Evolutionary conservation across 1,140 invertebrate species (phyloP).

Genomic region (Phortica variegata): DNA sequence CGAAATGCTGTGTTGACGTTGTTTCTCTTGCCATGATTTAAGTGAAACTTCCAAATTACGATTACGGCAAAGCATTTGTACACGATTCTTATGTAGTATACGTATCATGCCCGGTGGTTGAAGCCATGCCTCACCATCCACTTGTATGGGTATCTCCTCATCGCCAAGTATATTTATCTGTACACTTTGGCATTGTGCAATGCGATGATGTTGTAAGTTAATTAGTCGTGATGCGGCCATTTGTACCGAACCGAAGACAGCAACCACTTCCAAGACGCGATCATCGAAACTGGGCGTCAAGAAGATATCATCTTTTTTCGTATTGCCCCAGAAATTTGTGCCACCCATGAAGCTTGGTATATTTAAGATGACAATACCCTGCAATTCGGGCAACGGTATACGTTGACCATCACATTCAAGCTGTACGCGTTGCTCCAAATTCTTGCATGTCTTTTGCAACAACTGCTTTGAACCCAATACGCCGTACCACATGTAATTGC

Average conservation of each 20-base stretch:
- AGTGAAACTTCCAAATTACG: slow-evolving; percentile 85
- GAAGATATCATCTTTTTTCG: slow-evolving; percentile 85
- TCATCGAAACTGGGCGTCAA: slow-evolving; percentile 89
- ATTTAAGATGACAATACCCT: slow-evolving; percentile 96
- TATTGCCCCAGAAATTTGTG: slow-evolving; percentile 97
- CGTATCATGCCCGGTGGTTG: slow-evolving; percentile 94
- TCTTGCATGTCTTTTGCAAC: slow-evolving; percentile 90
- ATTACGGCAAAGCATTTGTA: slow-evolving; percentile 92
- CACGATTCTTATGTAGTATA: slow-evolving; percentile 94
- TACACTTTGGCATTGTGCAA: slow-evolving; percentile 92
- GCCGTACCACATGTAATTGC: slow-evolving; percentile 98
- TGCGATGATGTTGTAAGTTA: slow-evolving; percentile 94
- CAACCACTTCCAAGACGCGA: slow-evolving; percentile 90
- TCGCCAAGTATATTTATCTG: slow-evolving; percentile 93
- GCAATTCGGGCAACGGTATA: slow-evolving; percentile 88
- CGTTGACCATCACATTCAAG: slow-evolving; percentile 90
- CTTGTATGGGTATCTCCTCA: slow-evolving; percentile 87
- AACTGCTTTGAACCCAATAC: slow-evolving; percentile 92
- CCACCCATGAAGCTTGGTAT: slow-evolving; percentile 98
- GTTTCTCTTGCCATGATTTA: slow-evolving; percentile 92
- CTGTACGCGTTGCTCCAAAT: slow-evolving; percentile 92
- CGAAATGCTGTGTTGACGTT: slow-evolving; percentile 64
- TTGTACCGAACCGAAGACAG: slow-evolving; percentile 94
- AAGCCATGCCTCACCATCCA: slow-evolving; percentile 98
- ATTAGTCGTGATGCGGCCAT: slow-evolving; percentile 94